Base-by-base conservation (phyloP, 1,140 invertebrate genomes). In the Chrysopa pallens region DNA sequence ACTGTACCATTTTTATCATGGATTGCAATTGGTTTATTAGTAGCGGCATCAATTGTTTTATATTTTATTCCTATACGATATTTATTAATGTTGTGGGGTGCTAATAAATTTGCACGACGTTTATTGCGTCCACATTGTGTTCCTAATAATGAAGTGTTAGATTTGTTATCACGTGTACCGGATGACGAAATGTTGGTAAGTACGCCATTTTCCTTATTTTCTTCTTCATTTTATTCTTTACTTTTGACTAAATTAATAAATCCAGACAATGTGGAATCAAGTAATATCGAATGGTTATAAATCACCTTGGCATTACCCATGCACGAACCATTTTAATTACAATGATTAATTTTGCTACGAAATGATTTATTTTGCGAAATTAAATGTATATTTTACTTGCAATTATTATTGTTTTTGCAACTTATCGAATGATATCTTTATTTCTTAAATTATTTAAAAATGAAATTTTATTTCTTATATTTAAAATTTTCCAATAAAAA, bases 111-210 rank as follows among this genome's bases (percentile, higher is more conserved):
- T 65, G 82, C 90, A 8, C 78, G 93, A 47, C 89, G 94, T 62
- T 72, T 98, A 42, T 59, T 97, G 31, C 70, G 89, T 47, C 94
- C 94, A 9, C 82, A 97, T 64, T 84, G 85, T 11, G 84, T 97
- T 61, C 87, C 90, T 11, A 98, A 98, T 61, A 98, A 98, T 66
- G 95, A 98, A 73, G 62, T 98, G 13, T 63, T 98, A 43, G 94
- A 99, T 67, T 80, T 96, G 51, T 66, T 99, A 43, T 94, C 91
- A 0, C 69, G 95, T 48, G 88, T 99, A 42, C 94, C 94, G 14
- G 91, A 94, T 59, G 86, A 96, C 59, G 86, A 90, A 62, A 84
- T 88, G 66, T 67, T 94, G 61, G 80, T 87, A 62, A 80, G 76
- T 68, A 60, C 57, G 17, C 12, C 37, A 14, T 8, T 2, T 7